A percentile compares a stretch with the other conserved stretches of the same genome.
These are phyloP conservation scores for Ceratitis capitata DNA, from an alignment of 1,140 invertebrate genomes.

Conservation along the genomic window DNA sequence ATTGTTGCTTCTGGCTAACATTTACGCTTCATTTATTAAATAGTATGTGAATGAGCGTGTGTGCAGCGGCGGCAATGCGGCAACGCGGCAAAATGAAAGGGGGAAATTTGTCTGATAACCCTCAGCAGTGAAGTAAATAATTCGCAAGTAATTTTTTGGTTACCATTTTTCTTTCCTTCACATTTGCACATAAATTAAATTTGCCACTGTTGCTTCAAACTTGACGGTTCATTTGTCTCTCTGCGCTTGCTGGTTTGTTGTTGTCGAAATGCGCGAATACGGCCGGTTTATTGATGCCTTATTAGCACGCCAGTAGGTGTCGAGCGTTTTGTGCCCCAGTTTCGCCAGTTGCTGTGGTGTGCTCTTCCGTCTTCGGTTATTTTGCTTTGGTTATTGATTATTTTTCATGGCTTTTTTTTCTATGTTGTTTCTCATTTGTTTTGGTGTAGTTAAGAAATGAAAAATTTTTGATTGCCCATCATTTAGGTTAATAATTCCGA, in stretches of 20 bases:
- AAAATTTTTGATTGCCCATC: constrained; percentile 33
- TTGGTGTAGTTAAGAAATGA: not conserved
- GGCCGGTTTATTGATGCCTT: constrained; percentile 11
- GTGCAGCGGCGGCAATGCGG: not conserved
- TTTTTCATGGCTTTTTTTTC: not conserved
- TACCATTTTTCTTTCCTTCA: not conserved
- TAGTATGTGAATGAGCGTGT: not conserved
- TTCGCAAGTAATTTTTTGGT: not conserved
- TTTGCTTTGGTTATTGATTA: not conserved
- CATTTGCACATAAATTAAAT: constrained; percentile 15
- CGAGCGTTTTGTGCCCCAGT: not conserved
- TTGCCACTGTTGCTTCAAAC: not conserved
- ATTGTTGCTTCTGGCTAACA: not conserved
- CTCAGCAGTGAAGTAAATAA: not conserved
- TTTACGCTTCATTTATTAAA: constrained; percentile 36
- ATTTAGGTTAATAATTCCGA: constrained; percentile 32
- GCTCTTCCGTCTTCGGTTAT: not conserved
- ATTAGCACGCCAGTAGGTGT: constrained; percentile 34
- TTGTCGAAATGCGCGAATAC: not conserved
- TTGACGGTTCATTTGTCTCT: not conserved
- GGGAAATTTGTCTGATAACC: not conserved
- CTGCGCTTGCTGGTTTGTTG: not conserved
- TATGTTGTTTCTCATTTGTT: not conserved
- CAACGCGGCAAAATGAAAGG: not conserved
- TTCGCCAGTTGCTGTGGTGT: not conserved